phyloP scores from a whole-genome alignment of 2,888 invertebrate species.

The Agrochola circellaris region DNA sequence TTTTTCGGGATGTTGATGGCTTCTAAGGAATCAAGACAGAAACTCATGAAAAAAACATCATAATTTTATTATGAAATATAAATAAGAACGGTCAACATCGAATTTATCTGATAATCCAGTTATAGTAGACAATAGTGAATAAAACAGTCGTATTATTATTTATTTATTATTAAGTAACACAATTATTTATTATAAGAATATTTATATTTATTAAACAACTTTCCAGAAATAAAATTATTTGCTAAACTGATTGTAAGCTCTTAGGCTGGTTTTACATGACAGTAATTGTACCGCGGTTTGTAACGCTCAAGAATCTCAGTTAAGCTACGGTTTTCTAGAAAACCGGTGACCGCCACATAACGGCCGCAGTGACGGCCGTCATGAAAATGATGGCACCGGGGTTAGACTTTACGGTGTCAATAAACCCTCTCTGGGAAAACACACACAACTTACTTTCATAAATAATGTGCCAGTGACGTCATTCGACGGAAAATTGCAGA shows the following conservation, averaged over 20 bases:
- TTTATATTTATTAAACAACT: slow-evolving; percentile 12
- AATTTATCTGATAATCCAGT: slow-evolving; percentile 27
- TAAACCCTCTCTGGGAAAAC: neutral
- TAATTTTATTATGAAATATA: slow-evolving; percentile 53
- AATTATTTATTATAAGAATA: slow-evolving; percentile 24
- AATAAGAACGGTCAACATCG: slow-evolving; percentile 42
- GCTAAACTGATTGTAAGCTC: neutral
- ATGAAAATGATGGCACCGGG: neutral
- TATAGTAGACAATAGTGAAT: slow-evolving; percentile 20
- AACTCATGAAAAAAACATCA: neutral
- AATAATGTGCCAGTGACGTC: neutral
- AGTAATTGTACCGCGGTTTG: neutral
- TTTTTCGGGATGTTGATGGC: neutral
- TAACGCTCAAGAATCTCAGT: neutral
- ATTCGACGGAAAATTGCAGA: neutral
- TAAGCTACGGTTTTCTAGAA: neutral
- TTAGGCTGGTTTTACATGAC: no score
- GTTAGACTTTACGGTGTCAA: neutral
- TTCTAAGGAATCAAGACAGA: neutral
- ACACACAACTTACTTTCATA: neutral
- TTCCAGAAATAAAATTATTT: neutral
- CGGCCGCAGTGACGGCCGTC: neutral
- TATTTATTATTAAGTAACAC: slow-evolving; percentile 31
- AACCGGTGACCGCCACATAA: neutral
- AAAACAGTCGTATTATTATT: slow-evolving; percentile 26